Evolutionary conservation across 2,113 vertebrate species (phyloP), one percentile per base, ranked within the genome.

Genomic region (Paedocypris sp.): DNA sequence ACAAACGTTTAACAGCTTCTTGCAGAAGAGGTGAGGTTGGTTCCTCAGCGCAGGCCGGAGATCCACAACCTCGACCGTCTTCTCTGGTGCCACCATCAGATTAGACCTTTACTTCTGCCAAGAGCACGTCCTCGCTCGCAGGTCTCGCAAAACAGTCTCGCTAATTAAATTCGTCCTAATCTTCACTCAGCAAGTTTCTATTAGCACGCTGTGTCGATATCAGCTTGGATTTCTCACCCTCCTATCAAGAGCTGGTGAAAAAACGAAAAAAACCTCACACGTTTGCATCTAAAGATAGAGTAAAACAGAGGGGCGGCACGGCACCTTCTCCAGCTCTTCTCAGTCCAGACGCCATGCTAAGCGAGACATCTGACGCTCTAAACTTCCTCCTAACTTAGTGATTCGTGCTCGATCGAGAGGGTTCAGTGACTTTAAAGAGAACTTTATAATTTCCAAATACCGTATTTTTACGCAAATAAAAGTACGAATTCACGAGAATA

Each of bases 91-190:
- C 69, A 39, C 68, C 64, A 71, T 70, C 69, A 66, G 58, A 69
- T 74, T 73, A 78, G 64, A 59, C 67, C 72, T 76, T 79, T 80
- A 81, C 51, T 16, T 35, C 45, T 61, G 49, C 52, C 75, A 68
- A 47, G 54, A 43, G 26, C 43, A 28, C 29, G 25, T 43, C 6
- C 54, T 33, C 20, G 60, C 66, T 68, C 62, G 13, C 9, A 66
- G 63, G 20, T 49, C 6, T 7, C 9, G 57, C 51, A 41, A 75
- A 61, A 52, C 50, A 35, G 62, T 28, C 58, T 61, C 49, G 13
- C 29, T 67, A 50, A 68, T 28, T 54, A 56, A 65, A 74, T 67
- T 57, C 15, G 11, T 11, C 41, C 23, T 31, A 23, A 38, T 64
- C 49, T 64, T 19, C 28, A 43, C 20, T 46, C 38, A 16, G 2